phyloP scores from a whole-genome alignment of 2,113 vertebrate species.

The Antechinus flavipes region DNA sequence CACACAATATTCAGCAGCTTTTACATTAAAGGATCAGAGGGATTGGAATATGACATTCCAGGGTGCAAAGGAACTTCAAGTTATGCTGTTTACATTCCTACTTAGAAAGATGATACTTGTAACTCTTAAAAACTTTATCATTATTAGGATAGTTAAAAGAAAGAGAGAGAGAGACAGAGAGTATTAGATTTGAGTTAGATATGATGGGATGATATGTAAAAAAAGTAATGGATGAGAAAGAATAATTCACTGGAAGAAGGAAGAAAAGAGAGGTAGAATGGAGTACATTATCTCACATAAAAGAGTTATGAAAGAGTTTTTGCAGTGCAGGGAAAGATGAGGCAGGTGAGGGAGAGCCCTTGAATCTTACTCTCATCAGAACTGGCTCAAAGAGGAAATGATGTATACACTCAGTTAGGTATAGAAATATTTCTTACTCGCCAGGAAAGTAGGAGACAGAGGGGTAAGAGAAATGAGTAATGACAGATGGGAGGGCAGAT shows the following conservation, averaged over 20 bases:
- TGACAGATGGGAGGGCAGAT: neutral
- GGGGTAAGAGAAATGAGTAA: neutral
- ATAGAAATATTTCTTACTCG: neutral
- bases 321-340: neutral
- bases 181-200: neutral
- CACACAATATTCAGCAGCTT: too few relatives aligned
- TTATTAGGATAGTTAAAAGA: neutral
- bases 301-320: neutral
- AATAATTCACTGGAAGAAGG: neutral
- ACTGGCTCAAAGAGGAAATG: neutral
- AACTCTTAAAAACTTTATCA: neutral
- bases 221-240: neutral
- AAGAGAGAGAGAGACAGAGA: neutral
- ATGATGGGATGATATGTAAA: neutral
- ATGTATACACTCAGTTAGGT: neutral
- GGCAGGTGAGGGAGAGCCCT: neutral
- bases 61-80: too few relatives aligned
- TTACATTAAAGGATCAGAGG: too few relatives aligned
- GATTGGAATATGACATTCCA: too few relatives aligned
- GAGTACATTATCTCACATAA: neutral
- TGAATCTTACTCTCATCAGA: neutral
- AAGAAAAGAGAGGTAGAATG: neutral
- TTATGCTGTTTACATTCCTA: neutral
- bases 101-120: neutral
- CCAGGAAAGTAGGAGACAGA: neutral